Conservation (phyloP, 1,140 invertebrate genomes). For the Brachionus asplanchnoidis region DNA sequence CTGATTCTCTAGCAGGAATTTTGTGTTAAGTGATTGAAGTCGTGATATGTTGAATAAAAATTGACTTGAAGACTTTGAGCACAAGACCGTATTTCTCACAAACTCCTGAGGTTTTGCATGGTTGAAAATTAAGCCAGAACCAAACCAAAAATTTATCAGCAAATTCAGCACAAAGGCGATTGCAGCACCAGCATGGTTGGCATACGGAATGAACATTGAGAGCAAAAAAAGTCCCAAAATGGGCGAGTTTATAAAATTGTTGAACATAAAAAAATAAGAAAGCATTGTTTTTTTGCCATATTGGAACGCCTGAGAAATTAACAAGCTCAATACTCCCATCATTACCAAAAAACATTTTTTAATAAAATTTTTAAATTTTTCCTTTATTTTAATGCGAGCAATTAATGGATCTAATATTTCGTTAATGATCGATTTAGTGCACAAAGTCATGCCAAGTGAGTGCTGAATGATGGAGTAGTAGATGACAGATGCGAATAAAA, state of each 20-base stretch:
- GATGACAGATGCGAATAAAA: conserved; percentile 17
- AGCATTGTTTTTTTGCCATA: conserved; percentile 19
- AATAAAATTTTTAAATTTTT: background rate
- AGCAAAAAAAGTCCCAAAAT: conserved; percentile 12
- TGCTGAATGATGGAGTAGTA: conserved; percentile 17
- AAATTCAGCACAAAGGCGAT: background rate
- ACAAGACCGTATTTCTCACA: background rate
- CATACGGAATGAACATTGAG: conserved; percentile 14
- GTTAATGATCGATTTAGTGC: background rate
- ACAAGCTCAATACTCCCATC: background rate
- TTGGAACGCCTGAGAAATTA: background rate
- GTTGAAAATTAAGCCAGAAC: conserved; percentile 1
- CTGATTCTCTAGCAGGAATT: background rate
- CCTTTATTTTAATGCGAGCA: background rate
- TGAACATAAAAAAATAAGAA: conserved; percentile 15
- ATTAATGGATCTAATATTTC: conserved; percentile 6
- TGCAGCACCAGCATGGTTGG: background rate
- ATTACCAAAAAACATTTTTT: background rate
- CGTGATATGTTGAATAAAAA: background rate
- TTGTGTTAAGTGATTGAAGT: background rate
- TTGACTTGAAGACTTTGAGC: background rate
- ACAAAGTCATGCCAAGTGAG: background rate
- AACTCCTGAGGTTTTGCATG: background rate
- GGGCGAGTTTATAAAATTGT: background rate
- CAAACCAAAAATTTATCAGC: background rate